Evolutionary conservation across 1,140 invertebrate species (phyloP).

Genomic region (Drosophila littoralis): DNA sequence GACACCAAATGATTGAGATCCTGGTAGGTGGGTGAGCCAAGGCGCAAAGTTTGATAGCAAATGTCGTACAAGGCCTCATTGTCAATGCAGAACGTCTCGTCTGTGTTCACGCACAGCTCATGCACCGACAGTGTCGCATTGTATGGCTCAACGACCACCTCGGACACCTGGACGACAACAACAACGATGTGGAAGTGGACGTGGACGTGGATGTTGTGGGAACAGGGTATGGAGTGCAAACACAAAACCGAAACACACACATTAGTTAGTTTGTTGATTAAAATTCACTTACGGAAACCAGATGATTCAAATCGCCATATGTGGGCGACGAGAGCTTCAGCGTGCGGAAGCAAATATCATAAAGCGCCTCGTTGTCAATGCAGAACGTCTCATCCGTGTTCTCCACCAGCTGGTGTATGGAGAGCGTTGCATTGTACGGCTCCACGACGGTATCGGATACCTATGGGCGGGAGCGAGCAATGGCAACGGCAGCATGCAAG

Average conservation of each 20-base stretch:
- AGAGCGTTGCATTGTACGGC: constrained; percentile 95
- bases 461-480: constrained; percentile 44
- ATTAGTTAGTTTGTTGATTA: constrained; percentile 66
- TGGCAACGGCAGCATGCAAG: constrained; percentile 58
- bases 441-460: constrained; percentile 94
- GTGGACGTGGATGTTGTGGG: background rate
- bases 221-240: background rate
- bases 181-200: background rate
- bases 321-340: constrained; percentile 94
- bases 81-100: constrained; percentile 89
- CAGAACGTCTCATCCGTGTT: constrained; percentile 96
- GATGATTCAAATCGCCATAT: constrained; percentile 94
- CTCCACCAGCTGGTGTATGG: constrained; percentile 94
- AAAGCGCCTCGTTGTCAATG: constrained; percentile 96
- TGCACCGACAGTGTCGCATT: constrained; percentile 93
- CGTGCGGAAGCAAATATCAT: constrained; percentile 97
- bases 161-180: constrained; percentile 87
- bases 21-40: constrained; percentile 93
- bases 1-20: constrained; percentile 90
- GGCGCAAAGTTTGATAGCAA: constrained; percentile 87
- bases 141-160: constrained; percentile 90
- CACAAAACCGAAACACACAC: constrained; percentile 54
- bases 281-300: constrained; percentile 88
- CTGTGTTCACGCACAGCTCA: constrained; percentile 92
- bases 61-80: constrained; percentile 89